A percentile compares a stretch with the other conserved stretches of the same genome.
These are phyloP conservation scores for Hyperoodon ampullatus DNA, from an alignment of 2,113 vertebrate species.

Conservation along the genomic window DNA sequence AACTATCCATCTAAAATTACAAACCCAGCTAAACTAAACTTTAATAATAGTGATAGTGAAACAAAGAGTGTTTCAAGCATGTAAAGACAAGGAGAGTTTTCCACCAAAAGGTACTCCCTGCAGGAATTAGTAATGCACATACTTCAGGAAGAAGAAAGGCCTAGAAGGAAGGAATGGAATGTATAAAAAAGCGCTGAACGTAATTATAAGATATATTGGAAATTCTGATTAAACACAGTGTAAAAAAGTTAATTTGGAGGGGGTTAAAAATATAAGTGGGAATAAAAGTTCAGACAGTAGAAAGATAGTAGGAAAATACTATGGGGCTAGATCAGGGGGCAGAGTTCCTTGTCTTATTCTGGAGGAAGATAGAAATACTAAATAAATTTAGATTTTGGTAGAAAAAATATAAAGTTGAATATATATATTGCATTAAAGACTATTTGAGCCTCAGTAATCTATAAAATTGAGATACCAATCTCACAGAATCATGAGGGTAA, in stretches of 20 bases:
- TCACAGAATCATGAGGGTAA: neutral
- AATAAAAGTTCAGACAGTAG: neutral
- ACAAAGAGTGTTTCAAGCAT: neutral
- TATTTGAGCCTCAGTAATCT: neutral
- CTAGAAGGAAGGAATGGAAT: neutral
- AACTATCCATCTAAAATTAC: neutral
- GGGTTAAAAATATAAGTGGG: conserved; percentile 3
- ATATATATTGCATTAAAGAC: neutral
- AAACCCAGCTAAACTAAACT: neutral
- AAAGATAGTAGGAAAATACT: neutral
- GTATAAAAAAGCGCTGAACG: neutral
- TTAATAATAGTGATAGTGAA: neutral
- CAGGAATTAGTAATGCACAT: neutral
- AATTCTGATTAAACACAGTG: conserved; percentile 26
- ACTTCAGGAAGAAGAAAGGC: neutral
- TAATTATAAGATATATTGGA: conserved; percentile 1
- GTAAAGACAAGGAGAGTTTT: neutral
- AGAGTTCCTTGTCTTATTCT: conserved; percentile 25
- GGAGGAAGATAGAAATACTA: neutral
- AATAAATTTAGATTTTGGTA: neutral
- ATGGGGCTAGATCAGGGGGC: neutral
- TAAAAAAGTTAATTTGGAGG: conserved; percentile 39
- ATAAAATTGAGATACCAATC: neutral
- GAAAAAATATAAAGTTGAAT: neutral
- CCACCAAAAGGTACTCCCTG: neutral